phyloP scores from a whole-genome alignment of 2,888 invertebrate species.

The Agriopis marginaria region DNA sequence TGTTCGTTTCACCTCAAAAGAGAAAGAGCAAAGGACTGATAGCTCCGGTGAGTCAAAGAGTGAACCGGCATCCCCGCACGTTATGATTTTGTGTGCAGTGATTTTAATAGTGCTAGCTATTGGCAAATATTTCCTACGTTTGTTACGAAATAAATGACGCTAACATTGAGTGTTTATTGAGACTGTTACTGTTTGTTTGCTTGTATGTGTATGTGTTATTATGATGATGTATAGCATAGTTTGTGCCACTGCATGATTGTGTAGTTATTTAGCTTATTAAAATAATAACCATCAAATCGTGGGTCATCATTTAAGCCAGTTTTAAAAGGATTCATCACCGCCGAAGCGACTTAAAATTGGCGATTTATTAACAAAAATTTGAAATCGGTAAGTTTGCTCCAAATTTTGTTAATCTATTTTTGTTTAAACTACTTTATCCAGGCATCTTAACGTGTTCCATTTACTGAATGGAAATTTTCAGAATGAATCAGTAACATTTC shows the following conservation, averaged over 20 bases:
- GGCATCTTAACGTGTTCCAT: conserved; percentile 45
- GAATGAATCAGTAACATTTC: conserved; percentile 50
- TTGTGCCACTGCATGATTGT: conserved; percentile 71
- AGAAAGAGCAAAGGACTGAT: conserved; percentile 84
- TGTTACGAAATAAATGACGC: conserved; percentile 71
- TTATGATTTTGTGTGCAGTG: conserved; percentile 82
- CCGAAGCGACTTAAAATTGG: conserved; percentile 32
- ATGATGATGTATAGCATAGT: conserved; percentile 40
- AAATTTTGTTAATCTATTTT: conserved; percentile 17
- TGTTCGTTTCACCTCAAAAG: conserved; percentile 87
- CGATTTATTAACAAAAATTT: conserved; percentile 39
- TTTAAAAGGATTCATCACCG: conserved; percentile 37
- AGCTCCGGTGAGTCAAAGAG: conserved; percentile 78
- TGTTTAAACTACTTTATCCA: conserved; percentile 36
- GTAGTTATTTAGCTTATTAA: conserved; percentile 38
- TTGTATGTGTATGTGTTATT: conserved; percentile 23
- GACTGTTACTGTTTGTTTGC: conserved; percentile 54
- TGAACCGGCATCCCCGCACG: conserved; percentile 78
- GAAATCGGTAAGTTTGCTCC: conserved; percentile 56
- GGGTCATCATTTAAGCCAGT: conserved; percentile 30
- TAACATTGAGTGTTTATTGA: conserved; percentile 49
- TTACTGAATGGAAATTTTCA: conserved; percentile 53
- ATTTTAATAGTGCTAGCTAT: conserved; percentile 78
- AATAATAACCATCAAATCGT: conserved; percentile 16
- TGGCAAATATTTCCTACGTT: conserved; percentile 73